phyloP scores from a whole-genome alignment of 1,140 invertebrate species.

The Macrobrachium nipponense region DNA sequence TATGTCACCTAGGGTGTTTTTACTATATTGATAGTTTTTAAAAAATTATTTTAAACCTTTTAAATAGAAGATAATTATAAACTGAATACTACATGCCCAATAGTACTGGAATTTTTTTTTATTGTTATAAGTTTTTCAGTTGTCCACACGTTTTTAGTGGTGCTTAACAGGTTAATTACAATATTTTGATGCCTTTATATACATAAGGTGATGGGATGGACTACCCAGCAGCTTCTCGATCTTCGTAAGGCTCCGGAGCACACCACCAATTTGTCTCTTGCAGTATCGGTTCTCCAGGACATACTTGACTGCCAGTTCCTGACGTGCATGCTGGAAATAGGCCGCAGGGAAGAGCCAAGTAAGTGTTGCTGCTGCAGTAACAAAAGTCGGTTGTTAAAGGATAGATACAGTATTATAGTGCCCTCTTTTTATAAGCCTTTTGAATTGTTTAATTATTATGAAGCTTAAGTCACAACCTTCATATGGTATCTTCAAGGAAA shows the following conservation, averaged over 20 bases:
- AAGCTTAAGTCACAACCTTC: too few relatives aligned
- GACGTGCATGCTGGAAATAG: conserved; percentile 84
- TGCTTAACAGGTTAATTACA: too few relatives aligned
- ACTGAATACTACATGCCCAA: too few relatives aligned
- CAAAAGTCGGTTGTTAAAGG: background rate
- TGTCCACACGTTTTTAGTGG: too few relatives aligned
- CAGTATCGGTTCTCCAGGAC: conserved; percentile 77
- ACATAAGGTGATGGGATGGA: conserved; percentile 67
- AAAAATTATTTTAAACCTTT: too few relatives aligned
- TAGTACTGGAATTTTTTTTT: too few relatives aligned
- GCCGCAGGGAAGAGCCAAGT: conserved; percentile 75
- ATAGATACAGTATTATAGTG: too few relatives aligned
- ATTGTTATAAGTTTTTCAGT: too few relatives aligned
- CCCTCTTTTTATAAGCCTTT: background rate
- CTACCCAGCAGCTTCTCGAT: conserved; percentile 66
- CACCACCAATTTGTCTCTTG: conserved; percentile 78
- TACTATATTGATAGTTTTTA: too few relatives aligned
- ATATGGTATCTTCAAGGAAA: too few relatives aligned
- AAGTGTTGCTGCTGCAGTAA: background rate
- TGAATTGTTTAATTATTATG: background rate
- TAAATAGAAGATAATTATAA: too few relatives aligned
- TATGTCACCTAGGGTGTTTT: too few relatives aligned
- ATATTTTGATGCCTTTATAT: background rate
- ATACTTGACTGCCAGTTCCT: conserved; percentile 82
- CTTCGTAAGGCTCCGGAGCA: conserved; percentile 72